Evolutionary conservation across 1,140 invertebrate genomes (phyloP), one percentile per base, ranked within the genome.

Genomic region (Drosophila sturtevanti): DNA sequence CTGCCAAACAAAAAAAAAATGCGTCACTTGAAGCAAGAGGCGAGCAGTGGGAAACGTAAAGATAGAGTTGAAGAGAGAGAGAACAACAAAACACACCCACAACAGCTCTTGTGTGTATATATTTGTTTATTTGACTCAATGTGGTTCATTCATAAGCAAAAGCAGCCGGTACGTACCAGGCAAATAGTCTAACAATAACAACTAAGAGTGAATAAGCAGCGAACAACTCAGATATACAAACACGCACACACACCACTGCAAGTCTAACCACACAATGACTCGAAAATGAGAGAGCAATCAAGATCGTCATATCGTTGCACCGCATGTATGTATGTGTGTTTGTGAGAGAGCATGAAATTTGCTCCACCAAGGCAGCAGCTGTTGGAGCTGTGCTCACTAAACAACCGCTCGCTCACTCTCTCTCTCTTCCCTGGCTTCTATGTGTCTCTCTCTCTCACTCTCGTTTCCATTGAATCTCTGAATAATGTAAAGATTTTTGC

Each of bases 121-220:
- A 11, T 44, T 35, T 59, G 24, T 27, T 22, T 74, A 48, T 65
- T 34, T 44, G 72, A 27, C 27, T 55, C 27, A 34, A 34, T 34
- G 54, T 9, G 24, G 14, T 85, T 85, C 81, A 85, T 85, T 85
- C 77, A 85, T 85, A 65, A 85, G 67, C 68, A 69, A 56, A 58
- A 76, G 69, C 81, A 85, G 81, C 81, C 81, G 81, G 81, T 85
- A 69, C 66, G 81, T 85, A 69, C 66, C 69, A 60, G 73, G 65
- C 77, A 80, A 84, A 82, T 82, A 82, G 66, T 58, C 69, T 58
- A 72, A 68, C 63, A 77, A 82, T 64, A 65, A 63, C 41, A 66
- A 71, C 62, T 72, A 41, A 66, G 52, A 58, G 68, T 80, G 73
- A 85, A 66, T 77, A 85, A 80, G 60, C 75, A 55, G 63, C 27